phyloP scores from a whole-genome alignment of 1,140 invertebrate genomes.

The Papilio glaucus region DNA sequence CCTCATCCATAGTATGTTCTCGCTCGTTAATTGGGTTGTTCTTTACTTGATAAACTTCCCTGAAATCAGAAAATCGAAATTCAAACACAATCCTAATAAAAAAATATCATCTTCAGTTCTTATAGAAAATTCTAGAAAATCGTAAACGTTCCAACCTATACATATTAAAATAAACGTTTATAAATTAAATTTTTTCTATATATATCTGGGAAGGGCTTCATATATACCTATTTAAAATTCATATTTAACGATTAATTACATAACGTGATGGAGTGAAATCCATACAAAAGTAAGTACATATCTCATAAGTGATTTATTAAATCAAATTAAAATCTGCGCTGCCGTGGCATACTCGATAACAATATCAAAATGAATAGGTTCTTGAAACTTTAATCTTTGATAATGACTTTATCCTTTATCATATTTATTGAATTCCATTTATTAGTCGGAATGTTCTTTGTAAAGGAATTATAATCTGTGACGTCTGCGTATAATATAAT shows the following conservation, averaged over 20 bases:
- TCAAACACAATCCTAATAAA: not conserved
- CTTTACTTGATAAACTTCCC: slow-evolving; percentile 74
- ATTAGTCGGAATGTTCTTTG: slow-evolving; percentile 55
- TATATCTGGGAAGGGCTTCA: not conserved
- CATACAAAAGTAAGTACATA: slow-evolving; percentile 41
- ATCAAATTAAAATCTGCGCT: slow-evolving; percentile 70
- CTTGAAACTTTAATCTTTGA: slow-evolving; percentile 57
- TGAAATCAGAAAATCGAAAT: slow-evolving; percentile 51
- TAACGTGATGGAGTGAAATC: slow-evolving; percentile 19
- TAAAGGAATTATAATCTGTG: slow-evolving; percentile 32
- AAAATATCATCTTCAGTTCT: too few relatives aligned
- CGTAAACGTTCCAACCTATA: not conserved
- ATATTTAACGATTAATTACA: not conserved
- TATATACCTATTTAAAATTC: not conserved
- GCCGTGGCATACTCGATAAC: slow-evolving; percentile 54
- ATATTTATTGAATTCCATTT: slow-evolving; percentile 56
- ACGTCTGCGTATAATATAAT: slow-evolving; percentile 16
- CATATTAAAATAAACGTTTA: not conserved
- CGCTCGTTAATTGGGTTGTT: slow-evolving; percentile 75
- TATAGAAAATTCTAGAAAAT: not conserved
- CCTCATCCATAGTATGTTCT: slow-evolving; percentile 74
- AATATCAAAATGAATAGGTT: slow-evolving; percentile 60
- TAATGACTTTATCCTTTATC: slow-evolving; percentile 61
- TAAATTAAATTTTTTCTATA: not conserved
- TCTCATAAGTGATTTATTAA: slow-evolving; percentile 57